These are phyloP conservation scores for Halesus radiatus DNA, from an alignment of 1,140 invertebrate genomes.

Conservation along the genomic window DNA sequence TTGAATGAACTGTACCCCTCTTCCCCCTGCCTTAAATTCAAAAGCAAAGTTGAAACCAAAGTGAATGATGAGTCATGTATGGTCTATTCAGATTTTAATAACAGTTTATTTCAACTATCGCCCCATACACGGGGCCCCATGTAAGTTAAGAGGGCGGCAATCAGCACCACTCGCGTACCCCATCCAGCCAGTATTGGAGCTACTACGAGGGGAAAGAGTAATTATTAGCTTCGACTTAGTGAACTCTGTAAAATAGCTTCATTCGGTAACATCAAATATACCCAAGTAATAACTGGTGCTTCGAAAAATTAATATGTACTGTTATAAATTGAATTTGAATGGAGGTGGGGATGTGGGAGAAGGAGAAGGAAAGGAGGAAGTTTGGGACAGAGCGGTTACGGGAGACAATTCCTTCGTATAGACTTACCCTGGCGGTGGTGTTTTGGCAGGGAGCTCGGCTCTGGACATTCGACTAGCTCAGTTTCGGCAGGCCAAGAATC, in stretches of 20 bases:
- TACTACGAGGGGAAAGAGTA: background rate
- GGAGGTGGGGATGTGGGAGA: no score
- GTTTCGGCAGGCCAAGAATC: no score
- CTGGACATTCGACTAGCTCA: no score
- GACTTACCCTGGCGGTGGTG: no score
- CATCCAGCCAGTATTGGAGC: background rate
- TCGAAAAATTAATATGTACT: no score
- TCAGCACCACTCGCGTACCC: conserved; percentile 13
- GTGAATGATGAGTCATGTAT: conserved; percentile 49
- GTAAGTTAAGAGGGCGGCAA: conserved; percentile 17
- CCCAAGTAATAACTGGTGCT: no score
- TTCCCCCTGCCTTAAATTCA: conserved; percentile 27
- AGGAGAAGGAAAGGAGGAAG: no score
- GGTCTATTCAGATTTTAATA: conserved; percentile 52
- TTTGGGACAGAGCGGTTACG: no score
- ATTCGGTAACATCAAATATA: no score
- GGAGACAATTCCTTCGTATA: no score
- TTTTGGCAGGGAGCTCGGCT: no score
- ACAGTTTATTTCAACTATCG: conserved; percentile 49
- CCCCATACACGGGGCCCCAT: conserved; percentile 14
- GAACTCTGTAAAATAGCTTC: conserved; percentile 2
- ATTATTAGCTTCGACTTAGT: conserved; percentile 17
- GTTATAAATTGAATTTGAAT: no score
- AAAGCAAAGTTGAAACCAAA: conserved; percentile 40
- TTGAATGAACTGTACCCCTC: conserved; percentile 33